Evolutionary conservation across 2,888 invertebrate species (phyloP), one percentile per base, ranked within the genome.

Genomic region (Argyresthia albistria): DNA sequence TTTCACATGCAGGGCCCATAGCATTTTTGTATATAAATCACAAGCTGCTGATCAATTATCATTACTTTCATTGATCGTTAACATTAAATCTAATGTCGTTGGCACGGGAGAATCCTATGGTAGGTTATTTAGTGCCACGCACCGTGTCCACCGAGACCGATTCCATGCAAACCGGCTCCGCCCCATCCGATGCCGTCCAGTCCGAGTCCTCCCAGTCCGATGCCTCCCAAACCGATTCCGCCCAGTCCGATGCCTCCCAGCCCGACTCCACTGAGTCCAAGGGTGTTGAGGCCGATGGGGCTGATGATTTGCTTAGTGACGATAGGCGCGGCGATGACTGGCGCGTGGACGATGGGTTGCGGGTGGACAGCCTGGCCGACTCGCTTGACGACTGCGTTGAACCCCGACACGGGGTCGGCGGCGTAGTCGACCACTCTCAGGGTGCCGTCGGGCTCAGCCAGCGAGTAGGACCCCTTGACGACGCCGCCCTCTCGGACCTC

Each of bases 371-470:
- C 80, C 1, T 73, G 67, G 1, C 87, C 87, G 25, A 84, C 58
- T 39, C 81, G 69, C 54, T 81, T 82, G 43, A 88, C 86, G n/a
- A 78, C 72, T 0, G 88, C 88, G 66, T 87, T 83, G 72, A 87
- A 88, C 1, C 87, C 87, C 0, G 70, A 66, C 36, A 76, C 67
- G 0, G 77, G 63, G 60, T 82, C 86, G 0, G 88, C 83, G 6
- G 72, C 61, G 68, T 87, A 87, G 60, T 87, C 78, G 0, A 88
- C 87, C 0, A 87, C 71, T 50, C 88, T 59, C 45, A 86, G 50
- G 46, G 84, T 83, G 60, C 88, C 88, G 64, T 87, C 87, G 50
- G 87, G 79, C 52, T 87, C 87, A 1, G 78, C 64, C 7, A 87
- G 69, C 0, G 86, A 86, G 65, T 87, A 88, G 0, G 82, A 82